phyloP scores from a whole-genome alignment of 2,888 invertebrate genomes.

The Bugula neritina region DNA sequence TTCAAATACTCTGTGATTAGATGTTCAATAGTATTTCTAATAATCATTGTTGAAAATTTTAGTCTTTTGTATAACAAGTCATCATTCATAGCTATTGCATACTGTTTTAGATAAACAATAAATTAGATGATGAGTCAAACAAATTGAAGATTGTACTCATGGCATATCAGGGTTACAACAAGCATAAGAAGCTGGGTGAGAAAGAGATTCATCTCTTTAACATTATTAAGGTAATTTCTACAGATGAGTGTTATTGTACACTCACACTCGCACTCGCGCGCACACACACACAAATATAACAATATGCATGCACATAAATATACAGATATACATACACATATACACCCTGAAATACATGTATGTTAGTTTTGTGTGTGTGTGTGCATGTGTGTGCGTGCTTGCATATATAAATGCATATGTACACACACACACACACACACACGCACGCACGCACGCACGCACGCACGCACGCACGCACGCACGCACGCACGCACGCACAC shows the following conservation, averaged over 20 bases:
- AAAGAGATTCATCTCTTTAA: slow-evolving; percentile 26
- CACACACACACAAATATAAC: neutral
- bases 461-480: too few relatives aligned
- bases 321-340: neutral
- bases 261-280: neutral
- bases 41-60: too few relatives aligned
- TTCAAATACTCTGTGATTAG: too few relatives aligned
- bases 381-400: too few relatives aligned
- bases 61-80: too few relatives aligned
- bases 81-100: too few relatives aligned
- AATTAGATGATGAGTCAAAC: slow-evolving; percentile 17
- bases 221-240: slow-evolving; percentile 10
- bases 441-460: too few relatives aligned
- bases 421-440: too few relatives aligned
- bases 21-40: too few relatives aligned
- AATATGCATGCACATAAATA: neutral
- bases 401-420: too few relatives aligned
- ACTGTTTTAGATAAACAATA: slow-evolving; percentile 26
- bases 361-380: neutral
- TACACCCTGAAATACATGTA: neutral
- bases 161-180: slow-evolving; percentile 24
- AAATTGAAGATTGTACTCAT: slow-evolving; percentile 21
- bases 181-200: slow-evolving; percentile 24
- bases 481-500: too few relatives aligned
- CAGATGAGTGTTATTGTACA: neutral